Conservation (phyloP, 1,140 invertebrate species). For the Physella acuta region DNA sequence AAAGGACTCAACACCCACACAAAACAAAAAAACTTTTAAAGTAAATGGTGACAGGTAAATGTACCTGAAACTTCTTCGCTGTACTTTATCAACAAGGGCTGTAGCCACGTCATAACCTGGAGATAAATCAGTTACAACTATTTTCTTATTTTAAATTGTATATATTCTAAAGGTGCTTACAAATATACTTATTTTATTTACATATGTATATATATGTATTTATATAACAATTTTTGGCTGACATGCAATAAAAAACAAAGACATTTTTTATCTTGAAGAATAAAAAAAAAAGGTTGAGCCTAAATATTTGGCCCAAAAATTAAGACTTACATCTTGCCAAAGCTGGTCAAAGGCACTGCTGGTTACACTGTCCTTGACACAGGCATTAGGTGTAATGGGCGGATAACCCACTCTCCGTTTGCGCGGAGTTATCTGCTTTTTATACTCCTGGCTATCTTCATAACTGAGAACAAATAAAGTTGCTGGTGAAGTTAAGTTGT, state of each 20-base stretch:
- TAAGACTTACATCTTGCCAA: conserved; percentile 49
- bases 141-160: too few species aligned
- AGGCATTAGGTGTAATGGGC: conserved; percentile 54
- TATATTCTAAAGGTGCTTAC: too few species aligned
- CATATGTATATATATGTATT: too few species aligned
- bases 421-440: conserved; percentile 47
- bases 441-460: conserved; percentile 48
- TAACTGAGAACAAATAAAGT: conserved; percentile 33
- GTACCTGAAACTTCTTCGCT: conserved; percentile 45
- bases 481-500: background rate
- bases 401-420: conserved; percentile 47
- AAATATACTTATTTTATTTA: too few species aligned
- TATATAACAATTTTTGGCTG: too few species aligned
- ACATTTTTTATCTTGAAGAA: too few species aligned
- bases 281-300: background rate
- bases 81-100: conserved; percentile 41
- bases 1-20: too few species aligned
- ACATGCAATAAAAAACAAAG: too few species aligned
- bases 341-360: conserved; percentile 50
- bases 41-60: too few species aligned
- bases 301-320: background rate
- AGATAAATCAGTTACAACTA: too few species aligned
- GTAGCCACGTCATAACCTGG: conserved; percentile 51
- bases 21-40: too few species aligned
- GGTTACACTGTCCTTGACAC: conserved; percentile 51